Conservation (phyloP, 2,113 vertebrate genomes). For the Lamprologus tigripictilis region DNA sequence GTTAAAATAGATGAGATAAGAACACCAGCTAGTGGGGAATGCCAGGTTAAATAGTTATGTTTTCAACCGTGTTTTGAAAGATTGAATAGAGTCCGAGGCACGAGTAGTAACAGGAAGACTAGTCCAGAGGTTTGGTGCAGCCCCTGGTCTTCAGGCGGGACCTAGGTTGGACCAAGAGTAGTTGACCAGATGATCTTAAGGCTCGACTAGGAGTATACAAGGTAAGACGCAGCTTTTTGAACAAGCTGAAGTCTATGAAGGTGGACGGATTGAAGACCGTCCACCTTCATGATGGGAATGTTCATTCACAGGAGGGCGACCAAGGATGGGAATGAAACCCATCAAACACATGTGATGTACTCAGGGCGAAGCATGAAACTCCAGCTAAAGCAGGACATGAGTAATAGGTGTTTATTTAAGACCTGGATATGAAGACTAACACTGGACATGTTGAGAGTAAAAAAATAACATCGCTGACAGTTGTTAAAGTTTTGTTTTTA, state of each 20-base stretch:
- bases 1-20: not conserved
- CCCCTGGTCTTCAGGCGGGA: accelerated
- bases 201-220: accelerated
- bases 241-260: not conserved
- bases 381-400: not conserved
- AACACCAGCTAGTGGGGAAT: not conserved
- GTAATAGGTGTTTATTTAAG: not conserved
- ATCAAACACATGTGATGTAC: not conserved
- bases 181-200: not conserved
- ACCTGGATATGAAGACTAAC: not conserved
- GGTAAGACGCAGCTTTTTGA: not conserved
- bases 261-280: not conserved
- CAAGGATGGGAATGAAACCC: accelerated
- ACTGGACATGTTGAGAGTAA: not conserved
- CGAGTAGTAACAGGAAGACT: not conserved
- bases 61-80: not conserved
- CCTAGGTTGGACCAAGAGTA: not conserved
- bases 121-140: accelerated
- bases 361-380: not conserved
- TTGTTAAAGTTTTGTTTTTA: not conserved
- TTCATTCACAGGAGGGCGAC: not conserved
- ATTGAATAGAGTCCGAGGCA: not conserved
- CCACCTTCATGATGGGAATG: not conserved
- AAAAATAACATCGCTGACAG: not conserved
- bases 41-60: accelerated